Conservation (phyloP, 2,888 invertebrate genomes). For the Cacoxenus indagator region DNA sequence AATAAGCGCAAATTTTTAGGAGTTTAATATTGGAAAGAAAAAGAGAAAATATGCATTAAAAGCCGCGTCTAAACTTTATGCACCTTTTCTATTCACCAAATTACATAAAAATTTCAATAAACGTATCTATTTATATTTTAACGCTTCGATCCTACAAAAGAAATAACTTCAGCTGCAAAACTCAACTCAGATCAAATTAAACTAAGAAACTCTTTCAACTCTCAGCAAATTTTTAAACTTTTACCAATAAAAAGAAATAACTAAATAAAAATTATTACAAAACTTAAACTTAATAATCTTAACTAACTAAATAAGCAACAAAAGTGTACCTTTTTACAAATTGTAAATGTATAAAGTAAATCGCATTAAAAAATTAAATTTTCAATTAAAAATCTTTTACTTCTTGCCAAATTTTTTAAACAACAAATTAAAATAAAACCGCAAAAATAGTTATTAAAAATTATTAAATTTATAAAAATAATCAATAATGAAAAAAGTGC, state of each 20-base stretch:
- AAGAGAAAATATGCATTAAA: too few relatives aligned
- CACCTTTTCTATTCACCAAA: too few relatives aligned
- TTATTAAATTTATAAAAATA: conserved; percentile 13
- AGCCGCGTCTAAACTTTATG: too few relatives aligned
- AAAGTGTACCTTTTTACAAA: conserved; percentile 55
- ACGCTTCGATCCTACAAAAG: conserved; percentile 28
- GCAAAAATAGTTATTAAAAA: conserved; percentile 23
- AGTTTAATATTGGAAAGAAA: too few relatives aligned
- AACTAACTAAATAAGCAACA: conserved; percentile 32
- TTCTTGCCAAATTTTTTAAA: conserved; percentile 50
- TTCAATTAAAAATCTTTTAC: conserved; percentile 36
- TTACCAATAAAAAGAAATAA: conserved; percentile 9
- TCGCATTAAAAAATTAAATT: conserved; percentile 25
- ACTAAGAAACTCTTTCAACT: conserved; percentile 11
- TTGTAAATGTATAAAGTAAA: conserved; percentile 19
- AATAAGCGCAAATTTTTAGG: not conserved
- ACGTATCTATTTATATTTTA: conserved; percentile 28
- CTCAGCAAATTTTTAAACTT: not conserved
- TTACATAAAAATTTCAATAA: conserved; percentile 11
- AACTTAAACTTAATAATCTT: too few relatives aligned
- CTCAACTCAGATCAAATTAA: not conserved
- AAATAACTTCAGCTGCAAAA: conserved; percentile 14
- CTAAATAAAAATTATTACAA: conserved; percentile 9
- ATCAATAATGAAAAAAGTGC: conserved; percentile 40
- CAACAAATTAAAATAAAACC: conserved; percentile 20